phyloP scores from a whole-genome alignment of 1,140 invertebrate genomes.

The Drosophila asahinai region DNA sequence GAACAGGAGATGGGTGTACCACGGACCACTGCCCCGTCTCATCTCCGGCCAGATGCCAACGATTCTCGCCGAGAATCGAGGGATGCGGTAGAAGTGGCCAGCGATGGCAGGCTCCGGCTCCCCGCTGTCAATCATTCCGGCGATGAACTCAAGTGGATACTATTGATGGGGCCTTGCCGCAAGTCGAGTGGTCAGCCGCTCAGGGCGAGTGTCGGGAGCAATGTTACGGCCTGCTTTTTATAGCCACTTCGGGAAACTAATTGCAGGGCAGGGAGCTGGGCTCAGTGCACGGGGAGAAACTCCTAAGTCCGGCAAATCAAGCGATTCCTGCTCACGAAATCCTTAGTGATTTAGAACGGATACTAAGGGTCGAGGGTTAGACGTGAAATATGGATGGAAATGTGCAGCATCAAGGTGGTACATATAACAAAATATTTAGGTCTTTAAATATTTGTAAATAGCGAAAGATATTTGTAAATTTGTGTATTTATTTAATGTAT shows the following conservation, averaged over 20 bases:
- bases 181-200: constrained; percentile 39
- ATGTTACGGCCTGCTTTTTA: constrained; percentile 38
- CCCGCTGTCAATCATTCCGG: constrained; percentile 43
- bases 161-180: constrained; percentile 31
- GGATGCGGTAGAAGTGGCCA: constrained; percentile 66
- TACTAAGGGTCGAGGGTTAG: not conserved
- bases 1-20: constrained; percentile 43
- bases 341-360: not conserved
- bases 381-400: not conserved
- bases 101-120: constrained; percentile 42
- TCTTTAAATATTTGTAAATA: not conserved
- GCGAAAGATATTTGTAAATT: not conserved
- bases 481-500: no score
- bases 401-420: no score
- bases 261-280: constrained; percentile 16
- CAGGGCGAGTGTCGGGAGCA: constrained; percentile 42
- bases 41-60: constrained; percentile 71
- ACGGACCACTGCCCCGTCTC: constrained; percentile 25
- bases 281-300: constrained; percentile 1
- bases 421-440: not conserved
- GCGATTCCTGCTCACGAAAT: not conserved
- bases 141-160: constrained; percentile 31
- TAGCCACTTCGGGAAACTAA: constrained; percentile 48
- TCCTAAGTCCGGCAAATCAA: not conserved
- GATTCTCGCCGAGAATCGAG: constrained; percentile 63